Evolutionary conservation across 2,888 invertebrate genomes (phyloP).

Genomic region (Synergus laeviventris): DNA sequence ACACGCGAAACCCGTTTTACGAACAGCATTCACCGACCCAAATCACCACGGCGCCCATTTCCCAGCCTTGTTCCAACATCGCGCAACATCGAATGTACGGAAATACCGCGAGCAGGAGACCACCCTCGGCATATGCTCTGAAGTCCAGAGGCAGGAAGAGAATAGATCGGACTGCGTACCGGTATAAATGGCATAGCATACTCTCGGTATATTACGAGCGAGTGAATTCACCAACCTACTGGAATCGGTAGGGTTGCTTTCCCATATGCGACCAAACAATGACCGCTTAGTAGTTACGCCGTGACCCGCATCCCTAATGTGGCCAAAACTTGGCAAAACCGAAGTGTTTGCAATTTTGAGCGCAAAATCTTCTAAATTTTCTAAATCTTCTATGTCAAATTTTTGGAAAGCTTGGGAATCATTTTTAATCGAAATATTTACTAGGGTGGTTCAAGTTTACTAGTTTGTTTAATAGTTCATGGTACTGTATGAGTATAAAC

Average conservation of each 20-base stretch:
- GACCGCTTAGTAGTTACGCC: constrained; percentile 39
- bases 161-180: constrained; percentile 23
- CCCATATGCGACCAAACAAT: constrained; percentile 47
- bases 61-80: constrained; percentile 47
- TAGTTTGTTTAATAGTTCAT: too few species aligned
- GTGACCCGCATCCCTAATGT: constrained; percentile 15
- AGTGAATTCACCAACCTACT: constrained; percentile 9
- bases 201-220: constrained; percentile 9
- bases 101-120: constrained; percentile 55
- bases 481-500: too few species aligned
- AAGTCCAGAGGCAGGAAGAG: constrained; percentile 29
- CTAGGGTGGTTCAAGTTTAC: too few species aligned
- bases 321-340: not conserved
- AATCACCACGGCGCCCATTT: constrained; percentile 40
- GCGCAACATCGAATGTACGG: constrained; percentile 57
- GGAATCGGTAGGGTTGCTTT: constrained; percentile 44
- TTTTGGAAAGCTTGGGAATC: too few species aligned
- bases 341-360: too few species aligned
- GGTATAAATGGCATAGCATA: constrained; percentile 22
- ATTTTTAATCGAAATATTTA: too few species aligned
- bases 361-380: too few species aligned
- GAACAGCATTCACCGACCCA: constrained; percentile 41
- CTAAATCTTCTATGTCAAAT: too few species aligned
- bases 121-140: constrained; percentile 7
- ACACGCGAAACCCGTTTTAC: constrained; percentile 49